Conservation (phyloP, 2,113 vertebrate genomes). For the Xiphophorus maculatus region DNA sequence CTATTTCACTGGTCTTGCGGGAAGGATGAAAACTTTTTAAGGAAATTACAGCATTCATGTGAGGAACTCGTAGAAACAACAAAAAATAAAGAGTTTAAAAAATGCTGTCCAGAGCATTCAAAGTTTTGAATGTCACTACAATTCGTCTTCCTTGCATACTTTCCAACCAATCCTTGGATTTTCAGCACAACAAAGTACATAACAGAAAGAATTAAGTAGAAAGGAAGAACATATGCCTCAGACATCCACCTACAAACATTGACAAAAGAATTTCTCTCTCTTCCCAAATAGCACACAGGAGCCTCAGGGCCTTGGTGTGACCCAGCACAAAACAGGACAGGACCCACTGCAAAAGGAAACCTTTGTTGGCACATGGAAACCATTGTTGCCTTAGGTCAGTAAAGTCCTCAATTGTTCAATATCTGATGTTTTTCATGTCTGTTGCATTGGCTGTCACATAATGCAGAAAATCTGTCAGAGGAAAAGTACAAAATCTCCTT, state of each 20-base stretch:
- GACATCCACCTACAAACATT: not conserved
- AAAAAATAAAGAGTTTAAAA: not conserved
- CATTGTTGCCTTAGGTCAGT: not conserved
- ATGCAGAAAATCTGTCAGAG: not conserved
- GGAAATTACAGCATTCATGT: too few relatives aligned
- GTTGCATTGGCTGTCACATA: not conserved
- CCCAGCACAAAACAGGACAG: not conserved
- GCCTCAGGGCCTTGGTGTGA: not conserved
- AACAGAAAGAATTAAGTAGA: not conserved
- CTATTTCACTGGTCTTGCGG: not conserved
- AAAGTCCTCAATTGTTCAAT: not conserved
- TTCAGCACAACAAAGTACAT: not conserved
- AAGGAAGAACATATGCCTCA: not conserved
- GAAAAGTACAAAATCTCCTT: slow-evolving; percentile 10
- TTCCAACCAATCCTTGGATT: not conserved
- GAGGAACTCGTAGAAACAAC: not conserved
- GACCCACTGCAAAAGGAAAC: not conserved
- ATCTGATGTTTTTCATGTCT: slow-evolving; percentile 4
- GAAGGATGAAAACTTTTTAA: not conserved
- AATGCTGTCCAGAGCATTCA: not conserved
- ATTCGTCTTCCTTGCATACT: not conserved
- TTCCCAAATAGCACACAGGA: not conserved
- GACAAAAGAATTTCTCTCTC: not conserved
- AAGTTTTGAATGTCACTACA: not conserved
- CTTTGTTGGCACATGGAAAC: not conserved